A percentile compares a stretch with the other conserved stretches of the same genome.
These are phyloP conservation scores for Asteroscopus sphinx DNA, from an alignment of 2,888 invertebrate genomes.

Conservation along the genomic window DNA sequence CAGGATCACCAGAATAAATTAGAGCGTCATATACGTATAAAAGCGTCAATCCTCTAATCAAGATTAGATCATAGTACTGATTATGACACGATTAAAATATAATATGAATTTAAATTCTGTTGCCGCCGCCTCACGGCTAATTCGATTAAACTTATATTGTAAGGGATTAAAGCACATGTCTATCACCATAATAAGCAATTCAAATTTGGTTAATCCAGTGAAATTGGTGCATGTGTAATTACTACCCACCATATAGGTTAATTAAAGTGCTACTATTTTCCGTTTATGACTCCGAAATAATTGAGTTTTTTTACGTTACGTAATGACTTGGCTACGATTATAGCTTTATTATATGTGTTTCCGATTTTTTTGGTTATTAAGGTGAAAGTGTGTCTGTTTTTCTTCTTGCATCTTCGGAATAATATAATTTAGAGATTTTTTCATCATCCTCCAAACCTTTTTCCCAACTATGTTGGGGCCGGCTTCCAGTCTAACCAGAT, in stretches of 20 bases:
- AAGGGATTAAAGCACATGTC: conserved; percentile 80
- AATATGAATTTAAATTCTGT: conserved; percentile 60
- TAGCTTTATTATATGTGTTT: conserved; percentile 54
- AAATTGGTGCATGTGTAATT: conserved; percentile 74
- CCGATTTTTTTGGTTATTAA: conserved; percentile 12
- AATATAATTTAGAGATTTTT: too few relatives aligned
- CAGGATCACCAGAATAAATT: conserved; percentile 67
- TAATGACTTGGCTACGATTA: conserved; percentile 50
- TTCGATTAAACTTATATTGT: conserved; percentile 76
- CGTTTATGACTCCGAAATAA: conserved; percentile 54
- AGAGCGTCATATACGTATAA: conserved; percentile 66
- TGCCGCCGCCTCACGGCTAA: conserved; percentile 57
- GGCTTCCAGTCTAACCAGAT: too few relatives aligned
- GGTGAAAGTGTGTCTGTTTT: conserved; percentile 18
- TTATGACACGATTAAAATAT: conserved; percentile 67
- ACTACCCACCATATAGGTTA: conserved; percentile 64
- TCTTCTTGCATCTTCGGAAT: neutral
- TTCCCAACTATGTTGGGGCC: too few relatives aligned
- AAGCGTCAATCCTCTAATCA: conserved; percentile 70
- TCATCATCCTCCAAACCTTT: too few relatives aligned
- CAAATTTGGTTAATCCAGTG: conserved; percentile 84
- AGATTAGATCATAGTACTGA: conserved; percentile 72
- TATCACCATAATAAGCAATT: conserved; percentile 87
- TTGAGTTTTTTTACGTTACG: conserved; percentile 51
- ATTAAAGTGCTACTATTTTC: conserved; percentile 61